These are phyloP conservation scores for Thamnophis elegans DNA, from an alignment of 2,797 vertebrate genomes.

Conservation along the genomic window DNA sequence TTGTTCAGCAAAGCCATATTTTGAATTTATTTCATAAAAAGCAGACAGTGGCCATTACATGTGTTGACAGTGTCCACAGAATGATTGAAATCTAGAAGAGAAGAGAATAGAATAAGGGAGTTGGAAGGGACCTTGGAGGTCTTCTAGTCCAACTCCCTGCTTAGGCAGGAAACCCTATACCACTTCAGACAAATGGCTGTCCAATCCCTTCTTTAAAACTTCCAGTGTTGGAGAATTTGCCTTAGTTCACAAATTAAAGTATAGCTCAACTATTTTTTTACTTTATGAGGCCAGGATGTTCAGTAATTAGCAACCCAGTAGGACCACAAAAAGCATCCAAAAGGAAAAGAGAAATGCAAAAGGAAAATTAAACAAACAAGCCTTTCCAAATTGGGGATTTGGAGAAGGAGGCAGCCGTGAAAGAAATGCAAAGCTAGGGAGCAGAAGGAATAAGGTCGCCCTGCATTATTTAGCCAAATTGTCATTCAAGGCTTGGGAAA, in stretches of 20 bases:
- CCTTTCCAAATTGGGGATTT: conserved; percentile 37
- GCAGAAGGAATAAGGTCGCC: fast-evolving
- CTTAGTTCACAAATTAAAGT: conserved; percentile 15
- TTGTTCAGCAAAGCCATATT: background rate
- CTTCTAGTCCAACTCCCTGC: too few relatives aligned
- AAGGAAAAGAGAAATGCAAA: background rate
- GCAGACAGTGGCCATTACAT: background rate
- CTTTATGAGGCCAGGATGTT: background rate
- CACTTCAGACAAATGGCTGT: too few relatives aligned
- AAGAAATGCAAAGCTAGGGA: conserved; percentile 12
- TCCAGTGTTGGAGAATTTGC: too few relatives aligned
- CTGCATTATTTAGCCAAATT: background rate
- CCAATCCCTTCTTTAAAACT: too few relatives aligned
- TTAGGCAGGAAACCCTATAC: too few relatives aligned
- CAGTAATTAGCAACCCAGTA: conserved; percentile 5
- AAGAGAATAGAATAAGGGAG: too few relatives aligned
- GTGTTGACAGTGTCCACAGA: background rate
- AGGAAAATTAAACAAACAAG: conserved; percentile 38
- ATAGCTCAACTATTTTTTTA: background rate
- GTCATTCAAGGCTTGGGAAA: conserved; percentile 30
- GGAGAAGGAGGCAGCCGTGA: conserved; percentile 17
- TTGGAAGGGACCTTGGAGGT: too few relatives aligned
- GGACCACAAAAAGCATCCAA: background rate
- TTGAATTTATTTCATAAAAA: conserved; percentile 6
- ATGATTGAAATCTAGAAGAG: conserved; percentile 12